phyloP scores from a whole-genome alignment of 2,888 invertebrate genomes.

The Terebella lapidaria region DNA sequence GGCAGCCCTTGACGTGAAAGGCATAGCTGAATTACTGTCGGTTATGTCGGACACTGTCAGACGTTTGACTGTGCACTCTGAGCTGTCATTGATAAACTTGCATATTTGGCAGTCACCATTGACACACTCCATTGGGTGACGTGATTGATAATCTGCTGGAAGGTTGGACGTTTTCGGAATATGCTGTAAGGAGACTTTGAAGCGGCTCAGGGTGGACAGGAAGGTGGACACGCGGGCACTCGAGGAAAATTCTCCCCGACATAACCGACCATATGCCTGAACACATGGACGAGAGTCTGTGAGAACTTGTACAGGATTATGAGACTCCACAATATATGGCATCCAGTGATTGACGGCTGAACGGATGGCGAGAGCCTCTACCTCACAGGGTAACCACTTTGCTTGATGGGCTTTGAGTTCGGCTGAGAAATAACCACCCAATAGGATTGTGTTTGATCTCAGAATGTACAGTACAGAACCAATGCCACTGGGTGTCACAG shows the following conservation, averaged over 20 bases:
- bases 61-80: slow-evolving; percentile 24
- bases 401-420: slow-evolving; percentile 24
- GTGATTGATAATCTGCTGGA: neutral
- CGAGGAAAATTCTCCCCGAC: slow-evolving; percentile 25
- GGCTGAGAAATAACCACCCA: slow-evolving; percentile 27
- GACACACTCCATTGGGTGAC: neutral
- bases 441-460: slow-evolving; percentile 13
- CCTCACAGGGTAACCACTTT: slow-evolving; percentile 29
- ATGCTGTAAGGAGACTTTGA: slow-evolving; percentile 11
- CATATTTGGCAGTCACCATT: neutral
- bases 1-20: slow-evolving; percentile 24
- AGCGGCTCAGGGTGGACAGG: slow-evolving; percentile 21
- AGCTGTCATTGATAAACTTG: slow-evolving; percentile 1
- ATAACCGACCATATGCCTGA: slow-evolving; percentile 25
- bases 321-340: slow-evolving; percentile 11
- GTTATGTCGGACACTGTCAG: slow-evolving; percentile 14
- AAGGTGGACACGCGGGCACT: slow-evolving; percentile 26
- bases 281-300: slow-evolving; percentile 29
- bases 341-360: slow-evolving; percentile 25
- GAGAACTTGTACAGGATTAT: slow-evolving; percentile 11
- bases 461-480: slow-evolving; percentile 26
- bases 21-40: slow-evolving; percentile 7
- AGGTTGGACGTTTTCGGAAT: neutral
- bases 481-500: slow-evolving; percentile 7
- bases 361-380: slow-evolving; percentile 26